Base-by-base conservation (phyloP, 2,797 vertebrate genomes). In the Denticeps clupeoides region DNA sequence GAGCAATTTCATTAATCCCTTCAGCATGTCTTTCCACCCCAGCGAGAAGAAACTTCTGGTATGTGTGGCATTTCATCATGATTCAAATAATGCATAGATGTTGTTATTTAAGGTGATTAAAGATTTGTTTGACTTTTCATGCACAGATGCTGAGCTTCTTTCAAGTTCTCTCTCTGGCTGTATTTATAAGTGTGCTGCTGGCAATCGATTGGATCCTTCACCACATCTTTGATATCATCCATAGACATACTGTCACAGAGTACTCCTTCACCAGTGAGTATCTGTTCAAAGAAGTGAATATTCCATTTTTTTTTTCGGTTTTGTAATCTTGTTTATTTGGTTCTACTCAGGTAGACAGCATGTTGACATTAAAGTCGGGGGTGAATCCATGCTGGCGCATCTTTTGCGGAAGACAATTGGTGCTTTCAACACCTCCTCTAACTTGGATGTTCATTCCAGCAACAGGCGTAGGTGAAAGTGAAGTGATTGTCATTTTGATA, bases 181-280 rank as follows among this genome's bases (percentile, higher is more conserved):
- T 89, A 28, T 70, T 90, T 45, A 56, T 82, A 1, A 7, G 72
- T 16, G 23, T 83, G 13, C 49, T 89, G 13, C 73, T 85, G 0
- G 38, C 49, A 0, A 58, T 87, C 1, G 90, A 96, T 68, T 65
- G 72, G 45, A 51, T 75, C 0, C 68, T 97, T 40, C 82, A 73
- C 65, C 70, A 65, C 6, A 22, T 83, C 5, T 78, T 97, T 21
- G 72, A 82, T 56, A 60, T 88, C 53, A 78, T 96, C 64, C 77
- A 68, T 47, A 80, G 64, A 18, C 85, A 93, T 60, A 85, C 82
- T 12, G 68, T 77, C 3, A 69, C 80, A 11, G 67, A 89, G 51
- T 87, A 90, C 43, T 80, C 84, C 45, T 64, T 91, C 63, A 78
- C 62, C 47, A 82, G 90, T 93, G 65, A 87, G 83, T 56, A 53